Evolutionary conservation across 2,797 vertebrate genomes (phyloP).

Genomic region (Scleropages formosus): DNA sequence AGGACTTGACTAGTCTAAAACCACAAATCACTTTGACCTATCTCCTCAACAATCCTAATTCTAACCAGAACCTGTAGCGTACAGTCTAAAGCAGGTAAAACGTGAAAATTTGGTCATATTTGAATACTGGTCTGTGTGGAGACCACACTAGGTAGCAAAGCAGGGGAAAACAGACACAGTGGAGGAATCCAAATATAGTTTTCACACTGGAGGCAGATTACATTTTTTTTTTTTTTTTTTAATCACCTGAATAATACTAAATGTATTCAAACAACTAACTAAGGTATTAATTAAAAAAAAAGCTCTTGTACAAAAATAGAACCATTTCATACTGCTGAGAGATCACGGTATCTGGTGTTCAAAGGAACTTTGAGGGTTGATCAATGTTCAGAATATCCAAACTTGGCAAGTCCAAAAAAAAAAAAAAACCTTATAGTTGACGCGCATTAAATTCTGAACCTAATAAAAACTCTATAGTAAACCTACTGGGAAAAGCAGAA

Average conservation of each 20-base stretch:
- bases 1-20: too few relatives aligned
- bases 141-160: not conserved
- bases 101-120: not conserved
- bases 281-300: too few relatives aligned
- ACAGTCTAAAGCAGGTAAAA: not conserved
- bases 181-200: not conserved
- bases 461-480: constrained; percentile 1
- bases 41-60: too few relatives aligned
- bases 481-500: not conserved
- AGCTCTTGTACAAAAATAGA: constrained; percentile 30
- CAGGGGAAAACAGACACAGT: not conserved
- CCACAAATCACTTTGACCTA: too few relatives aligned
- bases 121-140: not conserved
- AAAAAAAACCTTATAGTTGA: not conserved
- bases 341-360: not conserved
- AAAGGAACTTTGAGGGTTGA: too few relatives aligned
- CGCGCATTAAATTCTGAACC: not conserved
- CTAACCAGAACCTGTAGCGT: too few relatives aligned
- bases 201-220: too few relatives aligned
- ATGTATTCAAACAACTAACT: too few relatives aligned
- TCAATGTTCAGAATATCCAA: not conserved
- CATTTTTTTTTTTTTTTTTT: not conserved
- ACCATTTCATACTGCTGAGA: not conserved
- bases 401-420: not conserved
- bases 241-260: too few relatives aligned